These are phyloP conservation scores for Astropecten irregularis DNA, from an alignment of 53 echinoderm and acorn worm genomes.

Conservation along the genomic window DNA sequence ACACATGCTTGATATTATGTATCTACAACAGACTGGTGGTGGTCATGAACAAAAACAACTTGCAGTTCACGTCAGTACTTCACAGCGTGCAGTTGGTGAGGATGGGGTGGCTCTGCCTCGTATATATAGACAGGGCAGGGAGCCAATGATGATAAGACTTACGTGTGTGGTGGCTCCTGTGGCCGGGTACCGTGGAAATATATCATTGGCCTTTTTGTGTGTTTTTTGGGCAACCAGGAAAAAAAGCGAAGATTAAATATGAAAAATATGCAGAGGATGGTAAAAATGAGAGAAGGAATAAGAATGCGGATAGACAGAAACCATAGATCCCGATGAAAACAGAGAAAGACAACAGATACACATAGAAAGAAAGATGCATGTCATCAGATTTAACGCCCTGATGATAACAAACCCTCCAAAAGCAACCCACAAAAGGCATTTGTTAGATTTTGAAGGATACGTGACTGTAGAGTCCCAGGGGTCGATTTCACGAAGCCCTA, in stretches of 20 bases:
- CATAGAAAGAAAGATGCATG: too few species aligned
- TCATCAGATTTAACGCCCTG: too few species aligned
- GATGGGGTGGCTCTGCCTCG: too few species aligned
- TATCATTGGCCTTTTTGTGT: constrained; percentile 40
- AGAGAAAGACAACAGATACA: too few species aligned
- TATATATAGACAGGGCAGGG: neutral
- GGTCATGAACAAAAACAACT: constrained; percentile 7
- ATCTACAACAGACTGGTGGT: too few species aligned
- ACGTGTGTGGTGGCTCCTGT: constrained; percentile 76
- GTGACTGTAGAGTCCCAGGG: too few species aligned
- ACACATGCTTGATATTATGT: too few species aligned
- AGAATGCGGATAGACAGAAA: neutral
- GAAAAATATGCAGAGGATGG: neutral
- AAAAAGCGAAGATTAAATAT: neutral
- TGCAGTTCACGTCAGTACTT: constrained; percentile 61
- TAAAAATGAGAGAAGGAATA: neutral
- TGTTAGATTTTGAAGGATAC: too few species aligned
- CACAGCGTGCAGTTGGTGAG: constrained; percentile 55
- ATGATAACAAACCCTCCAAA: too few species aligned
- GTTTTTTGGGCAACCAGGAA: neutral
- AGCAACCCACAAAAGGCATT: too few species aligned
- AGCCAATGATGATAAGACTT: constrained; percentile 41
- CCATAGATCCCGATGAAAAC: too few species aligned
- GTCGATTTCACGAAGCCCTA: too few species aligned
- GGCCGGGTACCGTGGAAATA: constrained; percentile 60